A percentile compares a stretch with the other conserved stretches of the same genome.
These are phyloP conservation scores for Coracopsis vasa DNA, from an alignment of 2,113 vertebrate species.

Conservation along the genomic window DNA sequence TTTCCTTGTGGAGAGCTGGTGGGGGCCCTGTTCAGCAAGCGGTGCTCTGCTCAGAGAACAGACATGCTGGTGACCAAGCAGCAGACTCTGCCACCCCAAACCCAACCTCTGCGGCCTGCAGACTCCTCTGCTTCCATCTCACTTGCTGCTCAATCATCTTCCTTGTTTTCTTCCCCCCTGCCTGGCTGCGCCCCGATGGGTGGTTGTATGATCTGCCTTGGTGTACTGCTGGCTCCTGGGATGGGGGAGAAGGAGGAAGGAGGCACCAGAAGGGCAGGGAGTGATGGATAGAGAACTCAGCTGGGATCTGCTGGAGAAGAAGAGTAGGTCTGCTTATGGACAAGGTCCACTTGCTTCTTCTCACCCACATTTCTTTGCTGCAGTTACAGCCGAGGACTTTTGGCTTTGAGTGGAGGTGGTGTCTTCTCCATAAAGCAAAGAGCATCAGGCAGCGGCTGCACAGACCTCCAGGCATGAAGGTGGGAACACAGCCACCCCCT, in stretches of 20 bases:
- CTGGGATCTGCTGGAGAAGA: background rate
- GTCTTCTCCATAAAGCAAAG: background rate
- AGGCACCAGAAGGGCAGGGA: background rate
- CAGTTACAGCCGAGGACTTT: rapidly evolving
- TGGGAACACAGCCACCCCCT: background rate
- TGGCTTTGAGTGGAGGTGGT: background rate
- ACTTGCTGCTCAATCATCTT: background rate
- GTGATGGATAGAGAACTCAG: rapidly evolving
- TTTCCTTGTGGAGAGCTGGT: background rate
- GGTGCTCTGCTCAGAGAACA: background rate
- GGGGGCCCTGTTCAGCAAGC: background rate
- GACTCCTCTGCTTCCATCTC: background rate
- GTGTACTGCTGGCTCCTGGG: background rate
- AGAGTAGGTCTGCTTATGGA: rapidly evolving
- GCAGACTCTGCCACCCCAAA: background rate
- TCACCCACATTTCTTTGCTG: rapidly evolving
- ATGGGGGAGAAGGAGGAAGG: background rate
- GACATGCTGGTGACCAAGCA: background rate
- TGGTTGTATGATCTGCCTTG: no score
- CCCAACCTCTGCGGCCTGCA: background rate
- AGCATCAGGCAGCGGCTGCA: background rate
- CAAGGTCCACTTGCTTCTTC: rapidly evolving
- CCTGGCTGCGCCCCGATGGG: no score
- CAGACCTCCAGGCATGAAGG: background rate
- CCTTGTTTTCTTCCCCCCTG: background rate